Evolutionary conservation across 2,797 vertebrate species (phyloP).

Genomic region (Semotilus atromaculatus): DNA sequence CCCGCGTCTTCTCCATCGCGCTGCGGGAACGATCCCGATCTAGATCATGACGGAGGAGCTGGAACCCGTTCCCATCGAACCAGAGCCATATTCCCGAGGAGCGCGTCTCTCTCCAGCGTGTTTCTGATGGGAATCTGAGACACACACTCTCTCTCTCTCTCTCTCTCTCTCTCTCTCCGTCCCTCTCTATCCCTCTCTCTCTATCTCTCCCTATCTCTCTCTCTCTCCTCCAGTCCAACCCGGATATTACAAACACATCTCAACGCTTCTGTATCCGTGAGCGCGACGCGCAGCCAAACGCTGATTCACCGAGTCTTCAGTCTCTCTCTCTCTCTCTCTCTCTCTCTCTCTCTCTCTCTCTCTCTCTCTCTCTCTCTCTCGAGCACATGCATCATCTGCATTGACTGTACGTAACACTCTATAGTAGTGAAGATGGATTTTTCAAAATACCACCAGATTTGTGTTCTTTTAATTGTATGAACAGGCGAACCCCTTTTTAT

Average conservation of each 20-base stretch:
- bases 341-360: neutral
- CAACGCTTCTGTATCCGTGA: conserved; percentile 36
- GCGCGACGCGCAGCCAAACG: neutral
- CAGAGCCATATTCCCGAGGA: conserved; percentile 15
- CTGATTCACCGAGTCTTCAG: too few relatives aligned
- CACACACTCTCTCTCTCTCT: conserved; percentile 59
- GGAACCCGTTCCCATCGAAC: conserved; percentile 8
- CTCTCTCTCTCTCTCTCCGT: conserved; percentile 63
- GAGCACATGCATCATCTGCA: neutral
- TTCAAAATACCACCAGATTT: neutral
- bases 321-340: neutral
- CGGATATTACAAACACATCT: conserved; percentile 71
- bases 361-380: neutral
- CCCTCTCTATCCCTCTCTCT: too few relatives aligned
- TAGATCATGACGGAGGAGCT: conserved; percentile 9
- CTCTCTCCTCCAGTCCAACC: conserved; percentile 69
- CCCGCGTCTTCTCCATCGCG: conserved; percentile 76
- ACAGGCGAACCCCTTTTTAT: neutral
- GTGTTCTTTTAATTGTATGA: neutral
- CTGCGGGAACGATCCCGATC: neutral
- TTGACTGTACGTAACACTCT: neutral
- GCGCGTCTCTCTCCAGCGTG: conserved; percentile 28
- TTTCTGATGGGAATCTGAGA: conserved; percentile 66
- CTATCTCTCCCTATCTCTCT: too few relatives aligned
- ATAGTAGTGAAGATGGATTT: too few relatives aligned